Base-by-base conservation (phyloP, 2,888 invertebrate species). In the Scaptomyza reducta region DNA sequence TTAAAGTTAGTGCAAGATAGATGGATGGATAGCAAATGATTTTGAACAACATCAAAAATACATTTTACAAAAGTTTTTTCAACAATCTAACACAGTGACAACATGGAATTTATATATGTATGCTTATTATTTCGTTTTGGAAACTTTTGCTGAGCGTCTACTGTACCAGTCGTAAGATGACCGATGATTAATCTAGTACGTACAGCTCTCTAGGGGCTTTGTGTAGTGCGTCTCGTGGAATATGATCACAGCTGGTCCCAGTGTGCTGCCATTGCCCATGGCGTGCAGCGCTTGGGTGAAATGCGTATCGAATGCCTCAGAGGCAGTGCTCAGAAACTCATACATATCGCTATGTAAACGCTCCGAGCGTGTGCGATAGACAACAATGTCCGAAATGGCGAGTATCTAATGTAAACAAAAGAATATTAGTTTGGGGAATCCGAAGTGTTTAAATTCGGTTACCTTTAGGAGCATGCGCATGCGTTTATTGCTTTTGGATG, bases 161-260 rank as follows among this genome's bases (percentile, higher is more conserved):
- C 49, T 49, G 33, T 49, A 50, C 50, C 50, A 50, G 50, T 50
- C 50, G 35, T 35, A 14, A 35, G 47, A 47, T 47, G 47, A 22
- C 49, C 18, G 49, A 49, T 50, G 49, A 27, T 16, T 42, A 42
- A 53, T 18, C 53, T 54, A 54, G 11, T 41, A 73, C 92, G 89
- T 89, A 93, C 94, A 93, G 72, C 93, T 92, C 70, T 93, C 92
- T 57, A 96, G 91, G 9, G 95, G 94, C 79, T 94, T 93, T 13
- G 96, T 96, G 85, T 96, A 94, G 51, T 93, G 92, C 1, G 96
- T 96, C 91, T 96, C 96, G 89, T 97, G 96, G 91, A 96, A 96
- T 70, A 97, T 94, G 60, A 96, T 93, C 29, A 96, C 94, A 71
- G 95, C 94, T 40, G 96, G 96, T 18, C 96, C 96, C 61, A 95